phyloP scores from a whole-genome alignment of 2,113 vertebrate genomes.

The Pao palembangensis region DNA sequence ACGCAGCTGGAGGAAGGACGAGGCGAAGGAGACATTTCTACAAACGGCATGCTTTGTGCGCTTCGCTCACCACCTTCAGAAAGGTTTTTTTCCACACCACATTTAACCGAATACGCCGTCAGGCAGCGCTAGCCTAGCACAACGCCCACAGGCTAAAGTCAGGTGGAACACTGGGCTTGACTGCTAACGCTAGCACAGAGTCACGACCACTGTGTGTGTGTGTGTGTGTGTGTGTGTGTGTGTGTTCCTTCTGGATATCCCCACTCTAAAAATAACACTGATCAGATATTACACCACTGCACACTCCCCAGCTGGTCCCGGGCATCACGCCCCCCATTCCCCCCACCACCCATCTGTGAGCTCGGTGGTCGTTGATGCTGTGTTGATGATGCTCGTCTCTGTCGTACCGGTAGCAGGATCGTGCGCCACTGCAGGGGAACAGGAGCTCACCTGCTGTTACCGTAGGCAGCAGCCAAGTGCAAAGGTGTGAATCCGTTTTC shows the following conservation, averaged over 20 bases:
- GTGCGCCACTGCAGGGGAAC: background rate
- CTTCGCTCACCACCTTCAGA: background rate
- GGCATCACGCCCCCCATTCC: slow-evolving; percentile 1
- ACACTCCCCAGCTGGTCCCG: slow-evolving; percentile 55
- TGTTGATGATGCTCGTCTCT: background rate
- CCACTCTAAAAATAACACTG: slow-evolving; percentile 54
- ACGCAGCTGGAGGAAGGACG: slow-evolving; percentile 76
- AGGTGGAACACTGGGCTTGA: slow-evolving; percentile 6
- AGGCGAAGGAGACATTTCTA: background rate
- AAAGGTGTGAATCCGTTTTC: slow-evolving; percentile 90
- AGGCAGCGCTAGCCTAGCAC: too few species aligned
- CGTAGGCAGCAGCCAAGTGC: slow-evolving; percentile 86
- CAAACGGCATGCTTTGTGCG: too few species aligned
- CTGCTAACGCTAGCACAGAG: slow-evolving; percentile 11
- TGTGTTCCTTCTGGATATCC: slow-evolving; percentile 32
- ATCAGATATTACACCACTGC: slow-evolving; percentile 65
- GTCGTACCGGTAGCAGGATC: too few species aligned
- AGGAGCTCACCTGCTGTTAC: slow-evolving; percentile 80
- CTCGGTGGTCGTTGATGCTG: too few species aligned
- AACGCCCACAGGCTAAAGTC: too few species aligned
- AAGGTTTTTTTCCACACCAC: too few species aligned
- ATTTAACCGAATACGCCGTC: background rate
- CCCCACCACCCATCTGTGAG: background rate
- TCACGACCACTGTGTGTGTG: slow-evolving; percentile 10
- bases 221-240: slow-evolving; percentile 6